phyloP scores from a whole-genome alignment of 2,113 vertebrate species.

The Tetrax tetrax region DNA sequence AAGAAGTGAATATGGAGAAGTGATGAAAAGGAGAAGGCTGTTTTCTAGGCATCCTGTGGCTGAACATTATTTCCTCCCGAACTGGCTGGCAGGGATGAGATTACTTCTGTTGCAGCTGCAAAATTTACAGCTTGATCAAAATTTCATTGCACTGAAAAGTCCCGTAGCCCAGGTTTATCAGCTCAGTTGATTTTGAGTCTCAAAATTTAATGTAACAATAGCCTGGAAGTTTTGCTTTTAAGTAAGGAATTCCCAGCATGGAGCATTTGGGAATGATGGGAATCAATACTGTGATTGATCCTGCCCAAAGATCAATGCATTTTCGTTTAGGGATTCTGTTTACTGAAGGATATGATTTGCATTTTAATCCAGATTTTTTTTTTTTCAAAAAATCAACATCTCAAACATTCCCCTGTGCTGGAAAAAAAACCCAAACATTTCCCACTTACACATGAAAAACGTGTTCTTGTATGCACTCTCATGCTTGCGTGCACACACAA shows the following conservation, averaged over 20 bases:
- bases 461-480: fast-evolving
- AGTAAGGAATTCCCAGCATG: neutral
- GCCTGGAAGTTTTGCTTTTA: neutral
- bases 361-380: neutral
- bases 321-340: neutral
- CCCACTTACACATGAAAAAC: neutral
- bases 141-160: neutral
- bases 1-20: neutral
- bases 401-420: neutral
- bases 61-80: neutral
- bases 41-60: neutral
- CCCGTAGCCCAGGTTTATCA: neutral
- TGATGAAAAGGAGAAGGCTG: neutral
- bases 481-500: no score
- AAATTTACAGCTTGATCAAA: neutral
- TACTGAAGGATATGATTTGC: neutral
- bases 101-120: neutral
- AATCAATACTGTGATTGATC: neutral
- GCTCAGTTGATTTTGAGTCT: neutral
- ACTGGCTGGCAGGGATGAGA: neutral
- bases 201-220: neutral
- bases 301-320: neutral
- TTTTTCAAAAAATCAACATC: neutral
- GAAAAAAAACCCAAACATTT: neutral
- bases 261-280: neutral